Percentiles rank a stretch among this genome's conserved stretches.
phyloP scores from a whole-genome alignment of 2,797 vertebrate species.

The Loriculus beryllinus region DNA sequence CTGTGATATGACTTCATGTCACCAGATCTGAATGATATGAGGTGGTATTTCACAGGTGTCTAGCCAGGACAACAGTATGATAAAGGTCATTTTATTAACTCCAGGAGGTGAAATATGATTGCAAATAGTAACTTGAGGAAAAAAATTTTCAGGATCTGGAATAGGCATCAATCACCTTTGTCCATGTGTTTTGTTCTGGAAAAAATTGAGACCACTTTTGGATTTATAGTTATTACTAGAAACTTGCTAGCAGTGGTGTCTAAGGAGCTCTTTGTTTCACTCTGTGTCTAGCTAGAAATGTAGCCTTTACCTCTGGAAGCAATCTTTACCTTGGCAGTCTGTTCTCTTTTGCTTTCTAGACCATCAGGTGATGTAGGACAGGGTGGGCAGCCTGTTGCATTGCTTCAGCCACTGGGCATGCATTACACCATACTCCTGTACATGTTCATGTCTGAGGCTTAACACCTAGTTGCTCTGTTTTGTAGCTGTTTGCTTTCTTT shows the following conservation, averaged over 20 bases:
- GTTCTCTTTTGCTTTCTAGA: not conserved
- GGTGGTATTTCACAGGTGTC: not conserved
- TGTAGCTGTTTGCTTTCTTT: not conserved
- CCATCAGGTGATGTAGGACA: not conserved
- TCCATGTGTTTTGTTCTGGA: not conserved
- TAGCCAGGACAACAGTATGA: not conserved
- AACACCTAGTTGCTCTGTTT: not conserved
- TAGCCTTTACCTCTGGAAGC: not conserved
- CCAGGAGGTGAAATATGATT: not conserved
- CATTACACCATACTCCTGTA: not conserved
- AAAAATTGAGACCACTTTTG: not conserved
- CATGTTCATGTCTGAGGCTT: not conserved
- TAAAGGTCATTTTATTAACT: not conserved
- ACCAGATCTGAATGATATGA: not conserved
- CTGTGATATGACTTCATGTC: not conserved
- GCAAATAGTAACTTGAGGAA: not conserved
- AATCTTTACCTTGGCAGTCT: not conserved
- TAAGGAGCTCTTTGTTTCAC: not conserved
- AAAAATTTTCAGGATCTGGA: not conserved
- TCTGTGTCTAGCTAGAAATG: not conserved
- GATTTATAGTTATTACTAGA: not conserved
- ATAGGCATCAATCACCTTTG: not conserved
- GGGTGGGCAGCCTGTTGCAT: not conserved
- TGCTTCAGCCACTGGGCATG: not conserved
- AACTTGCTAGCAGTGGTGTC: not conserved